Conservation (phyloP, 2,888 invertebrate genomes). For the Tipula helvola region DNA sequence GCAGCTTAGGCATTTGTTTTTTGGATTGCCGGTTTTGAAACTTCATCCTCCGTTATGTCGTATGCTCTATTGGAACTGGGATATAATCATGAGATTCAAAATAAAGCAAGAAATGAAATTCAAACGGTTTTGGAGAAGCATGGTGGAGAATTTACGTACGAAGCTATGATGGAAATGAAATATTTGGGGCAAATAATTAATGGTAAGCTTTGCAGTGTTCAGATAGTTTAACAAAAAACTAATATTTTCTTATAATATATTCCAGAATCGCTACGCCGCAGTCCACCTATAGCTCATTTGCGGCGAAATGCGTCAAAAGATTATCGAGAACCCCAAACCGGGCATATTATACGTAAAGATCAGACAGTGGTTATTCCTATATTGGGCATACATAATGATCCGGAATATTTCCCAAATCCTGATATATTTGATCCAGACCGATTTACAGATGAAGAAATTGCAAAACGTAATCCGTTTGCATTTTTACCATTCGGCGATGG, state of each 20-base stretch:
- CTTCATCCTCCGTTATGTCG: neutral
- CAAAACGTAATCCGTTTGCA: slow-evolving; percentile 20
- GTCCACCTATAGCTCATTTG: neutral
- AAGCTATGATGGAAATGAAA: neutral
- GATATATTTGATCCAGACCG: slow-evolving; percentile 29
- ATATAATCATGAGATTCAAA: neutral
- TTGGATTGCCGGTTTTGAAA: neutral
- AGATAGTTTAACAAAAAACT: too few relatives aligned
- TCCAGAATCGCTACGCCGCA: neutral
- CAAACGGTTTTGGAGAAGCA: neutral
- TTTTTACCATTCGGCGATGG: slow-evolving; percentile 29
- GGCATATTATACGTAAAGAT: slow-evolving; percentile 19
- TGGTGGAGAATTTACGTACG: neutral
- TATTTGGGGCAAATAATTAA: slow-evolving; percentile 10
- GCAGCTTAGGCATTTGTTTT: neutral
- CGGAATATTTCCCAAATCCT: slow-evolving; percentile 21
- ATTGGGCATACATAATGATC: slow-evolving; percentile 26
- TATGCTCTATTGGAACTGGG: neutral
- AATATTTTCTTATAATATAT: neutral
- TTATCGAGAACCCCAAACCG: neutral
- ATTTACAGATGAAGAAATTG: slow-evolving; percentile 23
- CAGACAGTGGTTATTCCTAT: slow-evolving; percentile 22
- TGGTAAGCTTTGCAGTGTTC: slow-evolving; percentile 16
- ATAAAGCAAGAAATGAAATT: neutral
- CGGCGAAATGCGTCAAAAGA: neutral